These are phyloP conservation scores for Monodelphis domestica DNA, from an alignment of 2,797 vertebrate genomes.

Conservation along the genomic window DNA sequence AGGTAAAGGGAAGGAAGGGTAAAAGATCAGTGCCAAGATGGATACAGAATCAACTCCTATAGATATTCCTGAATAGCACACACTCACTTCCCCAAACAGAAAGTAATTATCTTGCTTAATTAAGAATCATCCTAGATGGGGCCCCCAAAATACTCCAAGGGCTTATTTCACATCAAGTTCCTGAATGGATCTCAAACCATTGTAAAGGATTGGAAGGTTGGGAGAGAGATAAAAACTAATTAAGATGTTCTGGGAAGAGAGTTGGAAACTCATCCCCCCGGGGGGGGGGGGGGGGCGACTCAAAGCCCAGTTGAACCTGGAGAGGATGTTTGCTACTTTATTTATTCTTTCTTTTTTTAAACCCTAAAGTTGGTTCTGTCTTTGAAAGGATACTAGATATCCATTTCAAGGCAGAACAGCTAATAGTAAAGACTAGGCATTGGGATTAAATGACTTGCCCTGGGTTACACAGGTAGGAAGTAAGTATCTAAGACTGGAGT, in stretches of 20 bases:
- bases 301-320: not conserved
- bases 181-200: not conserved
- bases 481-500: no score
- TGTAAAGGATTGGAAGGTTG: not conserved
- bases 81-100: not conserved
- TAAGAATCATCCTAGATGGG: not conserved
- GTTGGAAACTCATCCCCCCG: not conserved
- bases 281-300: not conserved
- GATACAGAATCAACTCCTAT: not conserved
- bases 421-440: no score
- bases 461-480: no score
- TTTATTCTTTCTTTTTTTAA: no score
- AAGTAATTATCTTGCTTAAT: slow-evolving; percentile 70
- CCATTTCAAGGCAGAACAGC: no score
- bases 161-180: not conserved
- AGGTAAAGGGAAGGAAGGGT: not conserved
- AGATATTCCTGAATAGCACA: not conserved
- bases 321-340: no score
- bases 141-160: not conserved
- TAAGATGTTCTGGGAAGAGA: slow-evolving; percentile 24
- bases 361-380: no score
- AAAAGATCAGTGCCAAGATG: not conserved
- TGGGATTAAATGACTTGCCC: no score
- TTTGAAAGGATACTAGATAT: no score
- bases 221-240: slow-evolving; percentile 37